Conservation (phyloP, 2,113 vertebrate species). For the Romanogobio albipinnatus region DNA sequence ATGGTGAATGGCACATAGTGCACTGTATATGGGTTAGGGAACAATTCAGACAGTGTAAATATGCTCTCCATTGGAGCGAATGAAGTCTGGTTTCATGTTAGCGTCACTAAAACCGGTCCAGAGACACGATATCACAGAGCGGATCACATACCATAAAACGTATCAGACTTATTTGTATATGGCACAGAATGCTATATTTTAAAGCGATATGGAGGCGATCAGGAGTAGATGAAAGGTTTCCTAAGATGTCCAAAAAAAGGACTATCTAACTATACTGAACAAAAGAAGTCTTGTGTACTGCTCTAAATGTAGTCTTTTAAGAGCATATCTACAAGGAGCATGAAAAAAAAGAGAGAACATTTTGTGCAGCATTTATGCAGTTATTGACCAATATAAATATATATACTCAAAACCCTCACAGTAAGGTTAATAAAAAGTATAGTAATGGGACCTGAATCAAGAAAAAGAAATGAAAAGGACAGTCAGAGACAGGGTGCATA, state of each 20-base stretch:
- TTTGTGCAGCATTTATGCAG: not conserved
- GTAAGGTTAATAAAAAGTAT: not conserved
- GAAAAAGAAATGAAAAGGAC: conserved; percentile 3
- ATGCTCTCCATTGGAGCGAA: too few species aligned
- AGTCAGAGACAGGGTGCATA: not conserved
- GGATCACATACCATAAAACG: too few species aligned
- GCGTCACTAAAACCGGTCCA: too few species aligned
- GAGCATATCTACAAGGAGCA: not conserved
- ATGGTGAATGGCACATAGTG: too few species aligned
- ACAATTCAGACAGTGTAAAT: too few species aligned
- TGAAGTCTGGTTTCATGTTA: too few species aligned
- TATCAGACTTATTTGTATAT: too few species aligned
- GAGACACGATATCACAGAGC: too few species aligned
- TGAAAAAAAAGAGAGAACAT: not conserved
- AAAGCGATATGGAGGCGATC: too few species aligned
- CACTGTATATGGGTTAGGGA: too few species aligned
- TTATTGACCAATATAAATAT: not conserved
- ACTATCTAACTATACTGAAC: not conserved
- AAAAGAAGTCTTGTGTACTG: not conserved
- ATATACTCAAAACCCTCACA: not conserved
- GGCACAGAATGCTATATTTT: too few species aligned
- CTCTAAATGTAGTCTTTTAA: not conserved
- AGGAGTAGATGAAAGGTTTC: not conserved
- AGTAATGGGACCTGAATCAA: not conserved
- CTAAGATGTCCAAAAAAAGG: not conserved